Evolutionary conservation across 2,113 vertebrate genomes (phyloP).

Genomic region (Sapajus apella): DNA sequence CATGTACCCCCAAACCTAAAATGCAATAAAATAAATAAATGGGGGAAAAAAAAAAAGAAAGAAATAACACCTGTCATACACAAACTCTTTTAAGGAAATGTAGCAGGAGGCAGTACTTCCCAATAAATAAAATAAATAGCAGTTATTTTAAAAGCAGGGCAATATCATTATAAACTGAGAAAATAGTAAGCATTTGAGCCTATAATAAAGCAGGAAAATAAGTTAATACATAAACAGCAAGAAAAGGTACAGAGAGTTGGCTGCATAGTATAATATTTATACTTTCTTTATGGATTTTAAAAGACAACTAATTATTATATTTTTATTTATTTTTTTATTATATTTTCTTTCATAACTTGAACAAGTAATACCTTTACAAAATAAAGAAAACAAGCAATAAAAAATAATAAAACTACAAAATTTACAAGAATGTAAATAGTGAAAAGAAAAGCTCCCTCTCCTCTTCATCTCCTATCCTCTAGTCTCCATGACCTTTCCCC

Average conservation of each 20-base stretch:
- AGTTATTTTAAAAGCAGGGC: slow-evolving; percentile 9
- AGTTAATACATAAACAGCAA: background rate
- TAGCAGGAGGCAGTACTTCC: background rate
- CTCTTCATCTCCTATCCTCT: background rate
- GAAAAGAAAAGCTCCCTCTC: background rate
- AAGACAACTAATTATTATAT: background rate
- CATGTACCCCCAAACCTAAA: too few relatives aligned
- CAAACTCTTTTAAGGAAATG: background rate
- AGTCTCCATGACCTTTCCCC: background rate
- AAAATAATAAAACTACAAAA: background rate
- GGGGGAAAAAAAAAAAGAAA: background rate
- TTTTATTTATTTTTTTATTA: background rate
- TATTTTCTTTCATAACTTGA: background rate
- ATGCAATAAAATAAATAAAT: too few relatives aligned
- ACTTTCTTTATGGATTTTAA: background rate
- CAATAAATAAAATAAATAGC: background rate
- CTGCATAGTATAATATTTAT: background rate
- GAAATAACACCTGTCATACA: background rate
- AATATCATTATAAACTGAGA: background rate
- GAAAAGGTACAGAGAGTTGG: background rate
- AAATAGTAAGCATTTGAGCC: background rate
- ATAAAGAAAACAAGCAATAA: background rate
- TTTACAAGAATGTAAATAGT: background rate
- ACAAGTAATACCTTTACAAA: background rate
- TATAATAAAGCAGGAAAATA: background rate